phyloP scores from a whole-genome alignment of 2,888 invertebrate species.

The Ptilodon capucinus region DNA sequence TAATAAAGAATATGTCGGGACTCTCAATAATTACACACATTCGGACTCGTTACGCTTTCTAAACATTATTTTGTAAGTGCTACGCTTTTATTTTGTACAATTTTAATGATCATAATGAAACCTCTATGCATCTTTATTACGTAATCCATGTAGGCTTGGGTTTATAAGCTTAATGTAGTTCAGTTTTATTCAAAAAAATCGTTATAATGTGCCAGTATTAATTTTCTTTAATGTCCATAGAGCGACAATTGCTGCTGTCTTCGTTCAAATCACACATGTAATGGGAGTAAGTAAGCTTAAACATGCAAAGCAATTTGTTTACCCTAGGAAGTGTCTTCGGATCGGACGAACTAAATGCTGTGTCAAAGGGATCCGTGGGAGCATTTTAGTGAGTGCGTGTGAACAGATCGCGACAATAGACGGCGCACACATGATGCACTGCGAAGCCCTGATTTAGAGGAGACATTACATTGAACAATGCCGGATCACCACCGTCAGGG shows the following conservation, averaged over 20 bases:
- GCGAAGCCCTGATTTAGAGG: constrained; percentile 72
- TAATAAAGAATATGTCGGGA: neutral
- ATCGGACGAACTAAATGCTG: constrained; percentile 36
- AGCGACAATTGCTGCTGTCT: neutral
- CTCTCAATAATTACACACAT: neutral
- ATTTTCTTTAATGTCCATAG: neutral
- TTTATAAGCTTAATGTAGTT: constrained; percentile 10
- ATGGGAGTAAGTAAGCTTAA: constrained; percentile 2
- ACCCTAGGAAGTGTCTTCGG: constrained; percentile 36
- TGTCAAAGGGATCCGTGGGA: constrained; percentile 64
- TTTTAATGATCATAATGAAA: constrained; percentile 49
- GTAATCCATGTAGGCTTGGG: constrained; percentile 6
- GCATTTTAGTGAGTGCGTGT: constrained; percentile 73
- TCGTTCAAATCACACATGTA: neutral
- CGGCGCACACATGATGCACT: constrained; percentile 57
- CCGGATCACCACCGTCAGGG: constrained; percentile 45
- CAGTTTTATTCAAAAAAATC: neutral
- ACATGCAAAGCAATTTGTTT: constrained; percentile 12
- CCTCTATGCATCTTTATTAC: constrained; percentile 46
- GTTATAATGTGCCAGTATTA: neutral
- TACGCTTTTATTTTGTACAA: constrained; percentile 44
- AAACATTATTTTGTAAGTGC: constrained; percentile 53
- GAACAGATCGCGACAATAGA: constrained; percentile 70
- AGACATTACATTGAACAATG: constrained; percentile 75
- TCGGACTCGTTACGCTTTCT: constrained; percentile 63